These are phyloP conservation scores for Thamnophis sirtalis DNA, from an alignment of 2,113 vertebrate genomes.

Conservation along the genomic window DNA sequence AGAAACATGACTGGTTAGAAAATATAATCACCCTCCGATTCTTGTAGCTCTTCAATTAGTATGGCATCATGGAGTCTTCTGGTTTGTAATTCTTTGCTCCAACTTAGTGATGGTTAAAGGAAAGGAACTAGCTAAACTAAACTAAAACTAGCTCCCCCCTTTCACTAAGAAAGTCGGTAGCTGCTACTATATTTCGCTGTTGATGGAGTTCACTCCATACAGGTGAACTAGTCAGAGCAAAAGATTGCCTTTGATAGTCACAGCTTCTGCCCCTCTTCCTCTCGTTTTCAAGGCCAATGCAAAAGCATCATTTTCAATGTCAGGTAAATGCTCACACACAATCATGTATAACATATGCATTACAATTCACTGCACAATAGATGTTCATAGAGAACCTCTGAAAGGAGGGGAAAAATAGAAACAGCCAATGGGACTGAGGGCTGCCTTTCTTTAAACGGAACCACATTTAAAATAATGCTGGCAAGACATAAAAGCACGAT, in stretches of 20 bases:
- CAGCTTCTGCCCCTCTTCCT: not conserved
- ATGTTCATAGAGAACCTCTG: not conserved
- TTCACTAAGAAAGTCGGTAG: not conserved
- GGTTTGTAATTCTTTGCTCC: not conserved
- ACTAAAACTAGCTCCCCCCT: not conserved
- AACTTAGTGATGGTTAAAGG: not conserved
- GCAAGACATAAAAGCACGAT: not conserved
- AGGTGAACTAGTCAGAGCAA: not conserved
- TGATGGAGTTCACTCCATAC: not conserved
- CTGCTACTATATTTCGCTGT: not conserved
- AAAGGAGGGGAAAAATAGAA: not conserved
- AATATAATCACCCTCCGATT: not conserved
- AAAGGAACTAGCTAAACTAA: no score
- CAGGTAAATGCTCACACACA: not conserved
- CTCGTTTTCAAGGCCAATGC: not conserved
- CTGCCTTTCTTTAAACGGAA: not conserved
- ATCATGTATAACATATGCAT: not conserved
- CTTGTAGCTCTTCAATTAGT: not conserved
- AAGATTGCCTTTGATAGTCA: not conserved
- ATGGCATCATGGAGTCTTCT: not conserved
- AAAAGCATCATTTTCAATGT: not conserved
- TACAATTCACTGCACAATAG: not conserved
- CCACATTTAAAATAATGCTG: not conserved
- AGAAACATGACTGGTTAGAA: not conserved
- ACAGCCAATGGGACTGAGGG: not conserved